phyloP scores from a whole-genome alignment of 2,888 invertebrate genomes.

The Heterodera filipjevi region DNA sequence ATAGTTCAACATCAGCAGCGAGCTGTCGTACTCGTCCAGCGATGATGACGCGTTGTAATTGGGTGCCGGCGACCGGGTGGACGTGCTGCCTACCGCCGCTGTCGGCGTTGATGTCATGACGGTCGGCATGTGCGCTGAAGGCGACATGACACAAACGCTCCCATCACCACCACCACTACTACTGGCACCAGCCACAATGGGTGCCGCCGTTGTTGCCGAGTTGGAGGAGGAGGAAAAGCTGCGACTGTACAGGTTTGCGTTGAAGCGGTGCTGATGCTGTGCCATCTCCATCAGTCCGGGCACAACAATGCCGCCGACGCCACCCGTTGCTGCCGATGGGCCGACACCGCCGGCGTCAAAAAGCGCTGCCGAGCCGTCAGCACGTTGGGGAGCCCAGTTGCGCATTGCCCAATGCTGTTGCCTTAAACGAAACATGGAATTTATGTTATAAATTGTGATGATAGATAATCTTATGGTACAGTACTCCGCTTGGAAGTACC shows the following conservation, averaged over 20 bases:
- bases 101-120: neutral
- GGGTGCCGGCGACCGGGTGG: neutral
- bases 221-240: slow-evolving; percentile 17
- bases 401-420: slow-evolving; percentile 30
- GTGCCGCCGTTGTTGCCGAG: neutral
- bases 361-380: neutral
- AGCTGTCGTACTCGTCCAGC: slow-evolving; percentile 25
- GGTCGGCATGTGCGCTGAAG: too few relatives aligned
- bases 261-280: slow-evolving; percentile 29
- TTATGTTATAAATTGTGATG: too few relatives aligned
- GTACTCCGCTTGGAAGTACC: too few relatives aligned
- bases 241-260: slow-evolving; percentile 38
- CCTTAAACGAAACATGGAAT: neutral
- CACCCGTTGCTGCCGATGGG: neutral
- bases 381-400: slow-evolving; percentile 2
- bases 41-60: neutral
- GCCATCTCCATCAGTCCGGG: neutral
- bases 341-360: slow-evolving; percentile 19
- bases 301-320: neutral
- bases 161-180: neutral
- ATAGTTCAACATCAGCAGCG: neutral
- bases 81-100: neutral
- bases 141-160: neutral
- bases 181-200: too few relatives aligned
- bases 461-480: too few relatives aligned